A percentile compares a stretch with the other conserved stretches of the same genome.
Conservation (phyloP, 2,113 vertebrate genomes). For the Parotia lawesii region DNA sequence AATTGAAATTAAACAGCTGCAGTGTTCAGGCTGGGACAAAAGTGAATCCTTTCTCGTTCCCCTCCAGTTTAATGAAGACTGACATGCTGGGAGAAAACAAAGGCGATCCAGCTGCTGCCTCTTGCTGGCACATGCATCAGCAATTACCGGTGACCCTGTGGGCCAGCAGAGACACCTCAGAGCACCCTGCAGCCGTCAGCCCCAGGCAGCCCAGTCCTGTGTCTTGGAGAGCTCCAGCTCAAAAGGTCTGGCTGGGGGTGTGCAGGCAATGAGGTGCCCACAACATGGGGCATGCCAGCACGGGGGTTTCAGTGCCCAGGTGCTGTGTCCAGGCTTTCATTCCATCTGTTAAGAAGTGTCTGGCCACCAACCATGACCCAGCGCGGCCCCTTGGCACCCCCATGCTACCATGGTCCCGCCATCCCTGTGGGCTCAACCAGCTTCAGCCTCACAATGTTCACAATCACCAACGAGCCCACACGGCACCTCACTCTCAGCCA, state of each 20-base stretch:
- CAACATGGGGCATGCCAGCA: fast-evolving
- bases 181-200: neutral
- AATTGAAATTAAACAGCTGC: slow-evolving; percentile 77
- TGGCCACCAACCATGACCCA: fast-evolving
- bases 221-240: neutral
- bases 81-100: slow-evolving; percentile 56
- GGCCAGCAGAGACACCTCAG: fast-evolving
- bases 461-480: neutral
- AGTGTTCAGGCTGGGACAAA: slow-evolving; percentile 45
- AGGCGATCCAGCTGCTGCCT: slow-evolving; percentile 21
- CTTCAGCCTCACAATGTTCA: neutral
- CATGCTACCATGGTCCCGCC: fast-evolving
- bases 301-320: fast-evolving
- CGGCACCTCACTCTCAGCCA: neutral
- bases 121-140: neutral
- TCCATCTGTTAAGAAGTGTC: fast-evolving
- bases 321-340: neutral
- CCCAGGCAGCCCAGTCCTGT: neutral
- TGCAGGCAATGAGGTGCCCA: fast-evolving
- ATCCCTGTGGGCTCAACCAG: fast-evolving
- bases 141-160: fast-evolving
- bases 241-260: neutral
- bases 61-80: slow-evolving; percentile 47
- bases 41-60: slow-evolving; percentile 54
- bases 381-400: fast-evolving